Percentiles rank a stretch among this genome's conserved stretches.
phyloP scores from a whole-genome alignment of 2,888 invertebrate species.

The Ceramica pisi region DNA sequence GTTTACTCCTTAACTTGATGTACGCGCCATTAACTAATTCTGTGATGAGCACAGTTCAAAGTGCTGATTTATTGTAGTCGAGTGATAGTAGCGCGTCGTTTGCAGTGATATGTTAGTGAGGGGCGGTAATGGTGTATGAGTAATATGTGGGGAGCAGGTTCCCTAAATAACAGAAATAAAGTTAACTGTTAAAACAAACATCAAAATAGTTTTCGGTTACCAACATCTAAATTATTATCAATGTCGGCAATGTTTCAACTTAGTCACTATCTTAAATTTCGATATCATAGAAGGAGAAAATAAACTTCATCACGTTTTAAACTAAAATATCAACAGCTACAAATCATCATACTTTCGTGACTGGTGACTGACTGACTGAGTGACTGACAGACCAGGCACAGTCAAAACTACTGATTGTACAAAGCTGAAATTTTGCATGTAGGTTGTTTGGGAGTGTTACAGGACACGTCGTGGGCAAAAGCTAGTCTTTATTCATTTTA shows the following conservation, averaged over 20 bases:
- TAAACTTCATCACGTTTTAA: neutral
- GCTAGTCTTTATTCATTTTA: no score
- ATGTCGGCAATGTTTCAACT: no score
- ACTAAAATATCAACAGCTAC: neutral
- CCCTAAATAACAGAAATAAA: neutral
- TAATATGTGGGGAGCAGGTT: neutral
- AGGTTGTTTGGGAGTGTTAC: no score
- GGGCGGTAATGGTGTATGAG: conserved; percentile 5
- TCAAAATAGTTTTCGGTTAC: no score
- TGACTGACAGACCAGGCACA: no score
- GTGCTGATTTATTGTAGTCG: conserved; percentile 47
- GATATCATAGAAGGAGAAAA: neutral
- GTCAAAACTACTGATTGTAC: no score
- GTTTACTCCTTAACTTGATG: conserved; percentile 37
- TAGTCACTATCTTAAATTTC: no score
- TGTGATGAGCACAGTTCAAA: conserved; percentile 52
- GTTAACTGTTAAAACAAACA: neutral
- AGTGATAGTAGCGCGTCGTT: conserved; percentile 48
- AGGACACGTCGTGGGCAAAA: no score
- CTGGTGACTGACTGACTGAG: no score
- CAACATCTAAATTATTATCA: no score
- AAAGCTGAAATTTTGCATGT: no score
- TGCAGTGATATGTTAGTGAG: conserved; percentile 23
- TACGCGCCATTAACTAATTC: conserved; percentile 58
- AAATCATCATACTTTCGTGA: no score